phyloP scores from a whole-genome alignment of 2,113 vertebrate genomes.

The Centropristis striata region DNA sequence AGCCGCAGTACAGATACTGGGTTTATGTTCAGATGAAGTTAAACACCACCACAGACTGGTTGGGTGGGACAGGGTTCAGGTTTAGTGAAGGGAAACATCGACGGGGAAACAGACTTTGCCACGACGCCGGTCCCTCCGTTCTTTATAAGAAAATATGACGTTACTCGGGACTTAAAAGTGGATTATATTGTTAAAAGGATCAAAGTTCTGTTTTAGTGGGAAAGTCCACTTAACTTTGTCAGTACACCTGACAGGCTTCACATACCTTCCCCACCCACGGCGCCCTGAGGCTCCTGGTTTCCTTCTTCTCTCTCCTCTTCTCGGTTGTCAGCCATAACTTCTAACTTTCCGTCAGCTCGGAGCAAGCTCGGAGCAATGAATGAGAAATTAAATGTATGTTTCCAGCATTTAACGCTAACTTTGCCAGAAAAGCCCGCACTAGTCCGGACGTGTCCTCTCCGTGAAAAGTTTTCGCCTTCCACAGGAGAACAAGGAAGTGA shows the following conservation, averaged over 20 bases:
- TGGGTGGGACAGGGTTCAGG: background rate
- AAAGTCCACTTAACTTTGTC: background rate
- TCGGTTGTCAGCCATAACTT: conserved; percentile 73
- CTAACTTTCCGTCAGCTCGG: background rate
- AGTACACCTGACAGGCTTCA: background rate
- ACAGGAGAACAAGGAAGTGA: conserved; percentile 65
- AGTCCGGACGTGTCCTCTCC: background rate
- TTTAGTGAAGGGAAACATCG: too few relatives aligned
- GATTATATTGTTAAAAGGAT: too few relatives aligned
- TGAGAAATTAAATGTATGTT: accelerated
- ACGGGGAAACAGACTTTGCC: background rate
- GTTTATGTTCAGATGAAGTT: too few relatives aligned
- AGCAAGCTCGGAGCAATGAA: background rate
- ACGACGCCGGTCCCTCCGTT: too few relatives aligned
- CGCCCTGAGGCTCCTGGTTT: conserved; percentile 62
- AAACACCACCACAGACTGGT: background rate
- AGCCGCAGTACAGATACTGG: background rate
- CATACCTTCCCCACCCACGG: conserved; percentile 82
- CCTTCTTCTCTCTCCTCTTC: background rate
- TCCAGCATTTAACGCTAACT: background rate
- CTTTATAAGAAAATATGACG: background rate
- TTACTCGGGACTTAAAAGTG: too few relatives aligned
- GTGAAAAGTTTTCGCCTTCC: background rate
- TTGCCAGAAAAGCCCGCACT: accelerated
- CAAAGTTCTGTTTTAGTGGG: too few relatives aligned